phyloP scores from a whole-genome alignment of 37 sponge, comb jelly and placozoan genomes.

The Oscarella lobularis region DNA sequence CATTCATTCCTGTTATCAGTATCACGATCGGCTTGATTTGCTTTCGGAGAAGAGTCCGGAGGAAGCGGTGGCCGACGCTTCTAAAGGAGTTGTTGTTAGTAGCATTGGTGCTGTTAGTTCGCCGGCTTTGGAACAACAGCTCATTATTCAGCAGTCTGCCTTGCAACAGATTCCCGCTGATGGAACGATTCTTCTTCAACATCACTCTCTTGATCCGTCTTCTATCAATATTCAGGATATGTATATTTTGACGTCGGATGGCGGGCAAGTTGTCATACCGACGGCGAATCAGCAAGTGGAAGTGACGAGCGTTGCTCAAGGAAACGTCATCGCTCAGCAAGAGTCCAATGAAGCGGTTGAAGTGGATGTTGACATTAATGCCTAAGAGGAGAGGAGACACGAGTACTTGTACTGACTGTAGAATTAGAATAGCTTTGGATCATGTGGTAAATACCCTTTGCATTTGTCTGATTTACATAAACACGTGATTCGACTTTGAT shows the following conservation, averaged over 20 bases:
- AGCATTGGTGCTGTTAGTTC: neutral
- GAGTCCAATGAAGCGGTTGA: neutral
- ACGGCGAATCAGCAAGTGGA: neutral
- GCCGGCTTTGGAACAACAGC: neutral
- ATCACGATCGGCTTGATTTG: slow-evolving; percentile 67
- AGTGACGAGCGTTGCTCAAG: neutral
- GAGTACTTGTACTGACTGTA: neutral
- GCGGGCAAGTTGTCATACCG: neutral
- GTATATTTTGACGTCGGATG: neutral
- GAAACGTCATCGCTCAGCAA: neutral
- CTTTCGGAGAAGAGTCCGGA: slow-evolving; percentile 4
- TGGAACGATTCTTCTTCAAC: neutral
- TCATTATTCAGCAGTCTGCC: neutral
- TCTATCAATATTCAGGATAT: neutral
- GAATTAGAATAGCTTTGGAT: neutral
- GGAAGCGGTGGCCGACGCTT: neutral
- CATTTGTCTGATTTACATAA: neutral
- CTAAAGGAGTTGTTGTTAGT: neutral
- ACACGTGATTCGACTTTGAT: neutral
- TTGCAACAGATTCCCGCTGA: neutral
- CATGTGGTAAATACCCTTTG: neutral
- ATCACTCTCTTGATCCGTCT: too few species aligned
- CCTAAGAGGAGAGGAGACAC: neutral
- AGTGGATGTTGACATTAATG: neutral
- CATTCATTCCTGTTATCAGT: slow-evolving; percentile 52